Evolutionary conservation across 2,797 vertebrate genomes (phyloP).

Genomic region (Okamejei kenojei): DNA sequence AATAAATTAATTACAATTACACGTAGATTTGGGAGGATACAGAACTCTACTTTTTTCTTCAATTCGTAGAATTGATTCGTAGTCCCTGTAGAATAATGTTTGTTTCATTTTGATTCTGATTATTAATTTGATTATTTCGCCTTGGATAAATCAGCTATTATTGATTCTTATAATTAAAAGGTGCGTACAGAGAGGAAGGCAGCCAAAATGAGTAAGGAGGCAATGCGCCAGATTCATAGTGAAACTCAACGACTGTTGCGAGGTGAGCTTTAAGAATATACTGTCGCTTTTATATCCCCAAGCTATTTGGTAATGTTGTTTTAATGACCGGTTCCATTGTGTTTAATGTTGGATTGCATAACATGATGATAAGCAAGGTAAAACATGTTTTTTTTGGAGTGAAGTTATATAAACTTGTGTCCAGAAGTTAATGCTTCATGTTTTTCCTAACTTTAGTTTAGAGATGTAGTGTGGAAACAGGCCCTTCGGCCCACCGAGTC

Average conservation of each 20-base stretch:
- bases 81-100: not conserved
- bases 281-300: not conserved
- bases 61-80: too few relatives aligned
- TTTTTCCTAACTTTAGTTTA: not conserved
- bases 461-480: too few relatives aligned
- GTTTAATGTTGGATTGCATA: too few relatives aligned
- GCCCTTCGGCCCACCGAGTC: too few relatives aligned
- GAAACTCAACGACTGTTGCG: conserved; percentile 84
- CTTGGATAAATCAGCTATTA: conserved; percentile 37
- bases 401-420: not conserved
- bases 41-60: too few relatives aligned
- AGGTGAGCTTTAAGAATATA: conserved; percentile 62
- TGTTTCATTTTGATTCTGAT: conserved; percentile 6
- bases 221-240: conserved; percentile 85
- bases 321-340: not conserved
- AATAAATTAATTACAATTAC: too few relatives aligned
- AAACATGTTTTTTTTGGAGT: not conserved
- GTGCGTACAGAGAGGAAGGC: conserved; percentile 71
- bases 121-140: conserved; percentile 39
- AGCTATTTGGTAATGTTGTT: not conserved
- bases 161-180: conserved; percentile 54
- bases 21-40: too few relatives aligned
- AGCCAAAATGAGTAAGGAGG: conserved; percentile 82
- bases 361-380: too few relatives aligned
- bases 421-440: not conserved